Evolutionary conservation across 2,888 invertebrate species (phyloP).

Genomic region (Pristionchus arcanus): DNA sequence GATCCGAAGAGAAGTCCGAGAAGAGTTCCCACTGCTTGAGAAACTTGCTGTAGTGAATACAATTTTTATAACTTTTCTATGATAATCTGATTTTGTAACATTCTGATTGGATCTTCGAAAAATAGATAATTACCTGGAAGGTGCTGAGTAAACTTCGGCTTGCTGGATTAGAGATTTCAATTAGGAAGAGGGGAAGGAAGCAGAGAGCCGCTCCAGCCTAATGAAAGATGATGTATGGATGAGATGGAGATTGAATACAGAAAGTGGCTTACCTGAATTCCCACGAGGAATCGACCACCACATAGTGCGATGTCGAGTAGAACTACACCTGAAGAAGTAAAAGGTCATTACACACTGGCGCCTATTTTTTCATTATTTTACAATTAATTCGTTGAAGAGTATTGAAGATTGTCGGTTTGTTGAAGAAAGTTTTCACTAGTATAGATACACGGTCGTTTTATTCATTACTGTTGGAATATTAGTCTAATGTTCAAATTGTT

Average conservation of each 20-base stretch:
- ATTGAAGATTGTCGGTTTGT: too few relatives aligned
- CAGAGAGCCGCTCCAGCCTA: constrained; percentile 69
- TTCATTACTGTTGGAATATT: too few relatives aligned
- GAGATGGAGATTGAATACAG: not conserved
- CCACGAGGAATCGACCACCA: constrained; percentile 74
- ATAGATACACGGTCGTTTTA: too few relatives aligned
- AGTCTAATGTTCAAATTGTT: too few relatives aligned
- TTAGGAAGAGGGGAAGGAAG: constrained; percentile 76
- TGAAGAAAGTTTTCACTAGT: too few relatives aligned
- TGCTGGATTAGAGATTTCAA: constrained; percentile 71
- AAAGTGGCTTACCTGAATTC: constrained; percentile 71
- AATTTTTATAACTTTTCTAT: not conserved
- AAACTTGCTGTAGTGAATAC: constrained; percentile 71
- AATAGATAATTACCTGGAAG: constrained; percentile 75
- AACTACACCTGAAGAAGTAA: constrained; percentile 19
- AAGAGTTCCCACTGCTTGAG: constrained; percentile 75
- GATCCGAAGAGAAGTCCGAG: constrained; percentile 75
- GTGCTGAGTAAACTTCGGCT: constrained; percentile 72
- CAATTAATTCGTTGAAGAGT: too few relatives aligned
- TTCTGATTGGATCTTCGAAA: too few relatives aligned
- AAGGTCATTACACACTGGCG: not conserved
- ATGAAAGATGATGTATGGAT: not conserved
- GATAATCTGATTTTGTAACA: too few relatives aligned
- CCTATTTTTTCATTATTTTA: too few relatives aligned
- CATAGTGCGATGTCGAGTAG: constrained; percentile 46